A percentile compares a stretch with the other conserved stretches of the same genome.
Conservation (phyloP, 2,888 invertebrate genomes). For the Tryphoninae sp. region DNA sequence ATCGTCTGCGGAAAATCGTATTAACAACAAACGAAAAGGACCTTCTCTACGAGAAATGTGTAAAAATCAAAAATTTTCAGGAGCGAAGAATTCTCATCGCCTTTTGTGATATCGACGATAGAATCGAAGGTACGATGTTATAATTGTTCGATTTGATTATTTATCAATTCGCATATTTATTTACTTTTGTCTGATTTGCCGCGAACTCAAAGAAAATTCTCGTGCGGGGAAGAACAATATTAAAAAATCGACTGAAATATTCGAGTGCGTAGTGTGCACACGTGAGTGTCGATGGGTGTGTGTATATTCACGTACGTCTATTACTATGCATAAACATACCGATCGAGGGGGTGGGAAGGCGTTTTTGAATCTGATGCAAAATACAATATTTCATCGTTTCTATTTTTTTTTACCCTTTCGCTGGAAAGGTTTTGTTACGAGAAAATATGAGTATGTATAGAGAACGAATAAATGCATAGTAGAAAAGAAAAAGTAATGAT, state of each 20-base stretch:
- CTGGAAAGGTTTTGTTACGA: background rate
- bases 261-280: too few species aligned
- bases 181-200: background rate
- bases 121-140: conserved; percentile 16
- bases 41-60: background rate
- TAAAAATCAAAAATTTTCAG: background rate
- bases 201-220: background rate
- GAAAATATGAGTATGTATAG: background rate
- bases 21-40: background rate
- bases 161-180: background rate
- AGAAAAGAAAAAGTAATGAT: conserved; percentile 45
- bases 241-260: too few species aligned
- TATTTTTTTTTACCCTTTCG: background rate
- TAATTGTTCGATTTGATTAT: background rate
- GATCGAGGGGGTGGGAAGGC: too few species aligned
- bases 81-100: background rate
- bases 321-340: too few species aligned
- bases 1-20: background rate
- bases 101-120: conserved; percentile 3
- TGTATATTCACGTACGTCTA: too few species aligned
- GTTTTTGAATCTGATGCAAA: too few species aligned
- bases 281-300: too few species aligned
- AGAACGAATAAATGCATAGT: conserved; percentile 16
- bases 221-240: too few species aligned
- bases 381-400: background rate